phyloP scores from a whole-genome alignment of 2,797 vertebrate genomes.

The Thalassophryne amazonica region DNA sequence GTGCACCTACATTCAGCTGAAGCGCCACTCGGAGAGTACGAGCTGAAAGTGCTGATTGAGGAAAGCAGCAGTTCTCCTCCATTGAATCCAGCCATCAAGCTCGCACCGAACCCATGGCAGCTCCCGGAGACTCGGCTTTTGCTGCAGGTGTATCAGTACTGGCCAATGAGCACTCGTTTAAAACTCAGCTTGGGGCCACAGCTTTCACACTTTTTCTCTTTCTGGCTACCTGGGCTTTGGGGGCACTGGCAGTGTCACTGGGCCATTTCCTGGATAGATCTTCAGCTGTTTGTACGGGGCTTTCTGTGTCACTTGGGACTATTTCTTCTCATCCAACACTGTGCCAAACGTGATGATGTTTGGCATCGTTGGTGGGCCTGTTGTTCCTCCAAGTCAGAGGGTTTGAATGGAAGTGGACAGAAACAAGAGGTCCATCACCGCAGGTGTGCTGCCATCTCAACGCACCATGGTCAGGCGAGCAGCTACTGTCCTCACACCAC shows the following conservation, averaged over 20 bases:
- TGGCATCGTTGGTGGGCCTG: constrained; percentile 97
- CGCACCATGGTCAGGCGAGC: constrained; percentile 55
- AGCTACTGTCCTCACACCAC: constrained; percentile 67
- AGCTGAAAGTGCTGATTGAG: constrained; percentile 81
- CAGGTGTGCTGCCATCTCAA: constrained; percentile 62
- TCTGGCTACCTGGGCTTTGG: constrained; percentile 90
- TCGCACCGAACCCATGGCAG: constrained; percentile 46
- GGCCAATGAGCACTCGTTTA: constrained; percentile 95
- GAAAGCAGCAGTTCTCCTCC: constrained; percentile 74
- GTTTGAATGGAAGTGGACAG: constrained; percentile 62
- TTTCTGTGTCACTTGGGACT: constrained; percentile 96
- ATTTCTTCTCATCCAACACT: constrained; percentile 96
- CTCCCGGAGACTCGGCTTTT: constrained; percentile 47
- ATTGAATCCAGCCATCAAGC: constrained; percentile 36
- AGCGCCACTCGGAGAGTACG: constrained; percentile 90
- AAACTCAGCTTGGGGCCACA: constrained; percentile 90
- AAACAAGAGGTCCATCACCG: constrained; percentile 48
- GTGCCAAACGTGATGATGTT: constrained; percentile 95
- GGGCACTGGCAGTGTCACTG: constrained; percentile 90
- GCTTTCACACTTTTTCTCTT: constrained; percentile 93
- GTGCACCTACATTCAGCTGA: constrained; percentile 86
- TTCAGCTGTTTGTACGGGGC: constrained; percentile 97
- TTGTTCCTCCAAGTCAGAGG: constrained; percentile 77
- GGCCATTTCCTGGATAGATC: constrained; percentile 93
- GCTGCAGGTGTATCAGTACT: constrained; percentile 78